These are phyloP conservation scores for Myioborus miniatus DNA, from an alignment of 2,797 vertebrate species.

Conservation along the genomic window DNA sequence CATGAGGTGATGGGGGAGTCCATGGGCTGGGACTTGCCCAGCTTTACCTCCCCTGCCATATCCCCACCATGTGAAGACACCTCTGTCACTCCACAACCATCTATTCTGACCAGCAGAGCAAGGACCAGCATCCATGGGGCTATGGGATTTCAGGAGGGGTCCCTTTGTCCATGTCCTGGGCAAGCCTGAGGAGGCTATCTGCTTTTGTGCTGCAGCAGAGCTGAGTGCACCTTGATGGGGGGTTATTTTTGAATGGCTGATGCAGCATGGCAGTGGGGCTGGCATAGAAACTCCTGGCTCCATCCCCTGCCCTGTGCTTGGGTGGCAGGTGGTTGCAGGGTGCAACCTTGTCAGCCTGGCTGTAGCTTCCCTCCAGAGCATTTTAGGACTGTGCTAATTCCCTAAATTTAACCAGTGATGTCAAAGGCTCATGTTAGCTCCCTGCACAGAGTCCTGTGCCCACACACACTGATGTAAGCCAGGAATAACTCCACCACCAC, in stretches of 20 bases:
- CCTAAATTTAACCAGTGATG: conserved; percentile 42
- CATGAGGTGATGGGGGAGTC: background rate
- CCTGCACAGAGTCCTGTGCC: background rate
- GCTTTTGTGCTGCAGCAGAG: background rate
- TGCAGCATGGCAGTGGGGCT: rapidly evolving
- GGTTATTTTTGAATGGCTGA: background rate
- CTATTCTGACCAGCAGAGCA: rapidly evolving
- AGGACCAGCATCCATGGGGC: background rate
- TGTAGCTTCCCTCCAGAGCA: background rate
- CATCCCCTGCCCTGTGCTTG: background rate
- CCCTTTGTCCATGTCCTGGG: rapidly evolving
- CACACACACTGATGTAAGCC: background rate
- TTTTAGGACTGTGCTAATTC: background rate
- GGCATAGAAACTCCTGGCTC: background rate
- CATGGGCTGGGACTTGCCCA: background rate
- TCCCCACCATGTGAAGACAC: rapidly evolving
- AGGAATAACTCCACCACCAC: background rate
- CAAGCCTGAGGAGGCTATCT: background rate
- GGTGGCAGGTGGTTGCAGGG: background rate
- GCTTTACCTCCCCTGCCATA: background rate
- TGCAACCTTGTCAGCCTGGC: background rate
- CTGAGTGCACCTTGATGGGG: background rate
- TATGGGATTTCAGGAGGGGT: background rate
- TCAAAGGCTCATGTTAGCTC: conserved; percentile 12
- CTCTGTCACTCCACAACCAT: background rate